phyloP scores from a whole-genome alignment of 2,888 invertebrate species.

The Latrodectus hesperus region DNA sequence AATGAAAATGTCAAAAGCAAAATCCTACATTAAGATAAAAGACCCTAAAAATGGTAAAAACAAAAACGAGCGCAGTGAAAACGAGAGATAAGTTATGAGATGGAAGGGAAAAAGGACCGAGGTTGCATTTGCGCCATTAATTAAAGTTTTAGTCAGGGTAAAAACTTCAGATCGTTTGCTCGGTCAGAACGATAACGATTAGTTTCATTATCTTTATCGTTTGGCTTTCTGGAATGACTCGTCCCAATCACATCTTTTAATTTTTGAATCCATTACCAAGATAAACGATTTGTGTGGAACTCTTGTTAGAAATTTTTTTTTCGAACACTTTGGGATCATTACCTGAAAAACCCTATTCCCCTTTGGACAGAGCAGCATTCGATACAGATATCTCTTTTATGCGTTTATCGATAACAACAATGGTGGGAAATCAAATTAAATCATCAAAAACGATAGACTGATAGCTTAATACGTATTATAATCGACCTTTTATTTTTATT shows the following conservation, averaged over 20 bases:
- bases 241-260: conserved; percentile 58
- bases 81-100: conserved; percentile 46
- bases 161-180: conserved; percentile 20
- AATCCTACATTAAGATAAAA: conserved; percentile 60
- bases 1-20: conserved; percentile 50
- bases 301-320: conserved; percentile 42
- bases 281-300: conserved; percentile 43
- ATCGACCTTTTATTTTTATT: not conserved
- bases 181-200: conserved; percentile 47
- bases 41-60: conserved; percentile 11
- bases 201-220: conserved; percentile 57
- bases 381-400: conserved; percentile 25
- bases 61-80: conserved; percentile 27
- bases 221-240: conserved; percentile 24
- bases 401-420: not conserved
- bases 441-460: not conserved
- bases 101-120: conserved; percentile 22
- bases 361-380: conserved; percentile 11
- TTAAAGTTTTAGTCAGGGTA: conserved; percentile 41
- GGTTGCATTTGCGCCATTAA: conserved; percentile 49
- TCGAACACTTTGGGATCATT: conserved; percentile 15
- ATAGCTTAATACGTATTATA: not conserved
- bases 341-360: conserved; percentile 19
- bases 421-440: conserved; percentile 10
- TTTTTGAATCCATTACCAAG: conserved; percentile 60